Conservation (phyloP, 2,113 vertebrate species). For the Lonchura striata region DNA sequence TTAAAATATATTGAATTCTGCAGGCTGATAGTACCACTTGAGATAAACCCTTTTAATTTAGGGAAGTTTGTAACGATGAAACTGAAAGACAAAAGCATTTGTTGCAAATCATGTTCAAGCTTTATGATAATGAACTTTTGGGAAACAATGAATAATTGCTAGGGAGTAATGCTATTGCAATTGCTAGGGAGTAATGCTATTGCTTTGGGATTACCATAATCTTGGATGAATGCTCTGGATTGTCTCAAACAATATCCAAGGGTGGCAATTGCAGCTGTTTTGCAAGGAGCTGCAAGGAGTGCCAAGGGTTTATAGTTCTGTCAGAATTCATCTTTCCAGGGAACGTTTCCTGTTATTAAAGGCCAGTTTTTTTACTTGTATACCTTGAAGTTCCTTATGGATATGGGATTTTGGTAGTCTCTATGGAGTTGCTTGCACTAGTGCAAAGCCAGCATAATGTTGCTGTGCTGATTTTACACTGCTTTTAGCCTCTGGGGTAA, state of each 20-base stretch:
- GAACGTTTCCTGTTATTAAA: neutral
- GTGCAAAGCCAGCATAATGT: neutral
- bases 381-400: neutral
- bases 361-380: neutral
- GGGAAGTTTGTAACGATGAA: slow-evolving; percentile 14
- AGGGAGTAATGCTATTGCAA: neutral
- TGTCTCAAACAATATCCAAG: neutral
- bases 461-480: neutral
- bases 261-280: neutral
- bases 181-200: neutral
- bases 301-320: neutral
- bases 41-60: slow-evolving; percentile 29
- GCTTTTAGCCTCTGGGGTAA: neutral
- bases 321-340: neutral
- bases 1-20: slow-evolving; percentile 38
- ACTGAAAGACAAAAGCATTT: slow-evolving; percentile 15
- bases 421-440: neutral
- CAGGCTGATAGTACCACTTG: neutral
- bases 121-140: neutral
- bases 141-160: neutral
- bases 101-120: slow-evolving; percentile 4
- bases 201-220: neutral
- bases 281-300: neutral
- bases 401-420: neutral
- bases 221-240: neutral